Percentiles rank a stretch among this genome's conserved stretches.
Conservation (phyloP, 1,140 invertebrate species). For the Achroia grisella region DNA sequence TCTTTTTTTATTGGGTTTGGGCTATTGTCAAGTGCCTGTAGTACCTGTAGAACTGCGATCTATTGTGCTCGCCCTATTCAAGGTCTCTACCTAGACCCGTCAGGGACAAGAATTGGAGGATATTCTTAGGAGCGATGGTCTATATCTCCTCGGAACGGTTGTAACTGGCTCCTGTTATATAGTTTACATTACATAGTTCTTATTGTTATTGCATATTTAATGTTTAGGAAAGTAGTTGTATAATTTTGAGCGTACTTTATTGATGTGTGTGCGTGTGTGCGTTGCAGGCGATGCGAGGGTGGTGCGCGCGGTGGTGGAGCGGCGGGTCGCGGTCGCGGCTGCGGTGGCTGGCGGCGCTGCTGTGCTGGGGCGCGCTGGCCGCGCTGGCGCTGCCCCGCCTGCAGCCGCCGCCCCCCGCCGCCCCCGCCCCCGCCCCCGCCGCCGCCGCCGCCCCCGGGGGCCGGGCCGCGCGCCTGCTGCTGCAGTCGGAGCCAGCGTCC, state of each 20-base stretch:
- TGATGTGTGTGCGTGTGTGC: too few relatives aligned
- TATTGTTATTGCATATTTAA: too few relatives aligned
- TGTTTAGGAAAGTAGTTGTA: not conserved
- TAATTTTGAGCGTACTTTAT: not conserved
- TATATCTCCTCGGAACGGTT: too few relatives aligned
- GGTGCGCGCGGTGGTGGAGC: slow-evolving; percentile 42
- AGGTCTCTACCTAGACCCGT: too few relatives aligned
- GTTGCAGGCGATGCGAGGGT: slow-evolving; percentile 53
- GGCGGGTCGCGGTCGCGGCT: slow-evolving; percentile 21
- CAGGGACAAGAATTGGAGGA: too few relatives aligned
- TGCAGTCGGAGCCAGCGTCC: slow-evolving; percentile 52
- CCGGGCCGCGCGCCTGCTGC: slow-evolving; percentile 43
- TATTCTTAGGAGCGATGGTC: too few relatives aligned
- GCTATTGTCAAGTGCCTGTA: too few relatives aligned
- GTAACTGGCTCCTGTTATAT: too few relatives aligned
- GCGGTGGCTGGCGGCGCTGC: slow-evolving; percentile 29
- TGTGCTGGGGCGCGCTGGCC: slow-evolving; percentile 29
- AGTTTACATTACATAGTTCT: too few relatives aligned
- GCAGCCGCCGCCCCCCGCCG: slow-evolving; percentile 13
- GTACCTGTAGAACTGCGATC: too few relatives aligned
- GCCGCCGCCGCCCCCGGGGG: slow-evolving; percentile 52
- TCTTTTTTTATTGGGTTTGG: too few relatives aligned
- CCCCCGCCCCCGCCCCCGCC: slow-evolving; percentile 19
- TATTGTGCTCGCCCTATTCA: too few relatives aligned
- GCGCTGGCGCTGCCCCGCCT: slow-evolving; percentile 23